Base-by-base conservation (phyloP, 2,113 vertebrate genomes). In the Piliocolobus tephrosceles region DNA sequence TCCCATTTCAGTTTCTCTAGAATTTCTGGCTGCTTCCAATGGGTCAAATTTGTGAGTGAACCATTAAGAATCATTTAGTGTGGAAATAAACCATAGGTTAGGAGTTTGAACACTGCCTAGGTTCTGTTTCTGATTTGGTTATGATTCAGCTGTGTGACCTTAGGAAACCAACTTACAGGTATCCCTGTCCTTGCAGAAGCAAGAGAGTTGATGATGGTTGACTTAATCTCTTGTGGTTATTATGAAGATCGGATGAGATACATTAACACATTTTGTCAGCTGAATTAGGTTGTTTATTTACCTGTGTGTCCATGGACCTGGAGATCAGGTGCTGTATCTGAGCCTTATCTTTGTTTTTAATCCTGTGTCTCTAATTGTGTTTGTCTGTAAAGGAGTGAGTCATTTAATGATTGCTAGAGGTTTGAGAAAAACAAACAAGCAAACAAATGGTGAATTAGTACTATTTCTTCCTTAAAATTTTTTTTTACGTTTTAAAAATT, bases 391-490 rank as follows among this genome's bases (percentile, higher is more conserved):
- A 95, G 12, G n/a, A 91, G 40, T 14, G 13, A 20, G 32, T 93
- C 16, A 78, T 61, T 90, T 96, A 64, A 40, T 75, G 35, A 96
- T 90, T 83, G 30, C 55, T 83, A 55, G n/a, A 93, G 17, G 27
- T 93, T 64, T 97, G 40, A 95, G 72, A 87, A 90, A 91, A 93
- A 94, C 40, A 66, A 75, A 50, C 40, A 73, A 86, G 35, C 40
- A 95, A 57, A 73, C 57, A 86, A 95, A 68, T 84, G 55, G 6
- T 78, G 50, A 70, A 76, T 25, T 32, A 64, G 45, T 78, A 84
- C 25, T 40, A 61, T 61, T 85, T 84, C 18, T 61, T 84, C 79
- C 30, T 32, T 14, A 30, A 32, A 64, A 64, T 14, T 3, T 30
- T 27, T 61, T 64, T 32, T 64, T 64, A 64, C 27, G 6, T 64